Evolutionary conservation across 2,888 invertebrate genomes (phyloP).

Genomic region (Panorpa germanica): DNA sequence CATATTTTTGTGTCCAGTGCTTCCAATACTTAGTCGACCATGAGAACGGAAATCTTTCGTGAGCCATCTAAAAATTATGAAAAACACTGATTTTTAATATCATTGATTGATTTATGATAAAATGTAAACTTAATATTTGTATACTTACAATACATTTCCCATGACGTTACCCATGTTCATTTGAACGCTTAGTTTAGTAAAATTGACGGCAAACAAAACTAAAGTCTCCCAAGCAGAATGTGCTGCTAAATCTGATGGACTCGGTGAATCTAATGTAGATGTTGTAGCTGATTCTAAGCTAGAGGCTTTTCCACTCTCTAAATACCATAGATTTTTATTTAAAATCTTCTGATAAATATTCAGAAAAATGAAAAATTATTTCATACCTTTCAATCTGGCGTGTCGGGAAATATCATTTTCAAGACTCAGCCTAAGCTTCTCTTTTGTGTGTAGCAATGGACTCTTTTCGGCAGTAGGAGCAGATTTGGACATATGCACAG

Average conservation of each 20-base stretch:
- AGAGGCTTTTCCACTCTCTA: slow-evolving; percentile 32
- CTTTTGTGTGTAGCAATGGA: slow-evolving; percentile 26
- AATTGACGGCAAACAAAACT: slow-evolving; percentile 89
- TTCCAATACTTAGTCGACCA: slow-evolving; percentile 82
- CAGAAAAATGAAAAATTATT: too few relatives aligned
- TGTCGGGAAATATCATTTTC: slow-evolving; percentile 29
- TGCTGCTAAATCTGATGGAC: slow-evolving; percentile 38
- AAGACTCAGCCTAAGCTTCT: slow-evolving; percentile 34
- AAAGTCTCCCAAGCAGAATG: slow-evolving; percentile 87
- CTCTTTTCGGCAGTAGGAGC: slow-evolving; percentile 12
- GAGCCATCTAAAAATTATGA: slow-evolving; percentile 39
- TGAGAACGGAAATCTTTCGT: slow-evolving; percentile 83
- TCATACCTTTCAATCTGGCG: slow-evolving; percentile 27
- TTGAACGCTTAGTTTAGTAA: slow-evolving; percentile 87
- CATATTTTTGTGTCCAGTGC: slow-evolving; percentile 85
- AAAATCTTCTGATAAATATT: too few relatives aligned
- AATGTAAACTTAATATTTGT: slow-evolving; percentile 11
- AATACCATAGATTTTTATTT: too few relatives aligned
- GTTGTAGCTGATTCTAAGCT: slow-evolving; percentile 34
- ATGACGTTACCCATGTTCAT: slow-evolving; percentile 99
- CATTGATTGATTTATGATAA: not conserved
- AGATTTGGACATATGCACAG: slow-evolving; percentile 12
- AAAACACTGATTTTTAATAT: slow-evolving; percentile 3
- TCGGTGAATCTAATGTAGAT: too few relatives aligned
- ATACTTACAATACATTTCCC: slow-evolving; percentile 77